These are phyloP conservation scores for Anastrepha obliqua DNA, from an alignment of 1,140 invertebrate genomes.

Conservation along the genomic window DNA sequence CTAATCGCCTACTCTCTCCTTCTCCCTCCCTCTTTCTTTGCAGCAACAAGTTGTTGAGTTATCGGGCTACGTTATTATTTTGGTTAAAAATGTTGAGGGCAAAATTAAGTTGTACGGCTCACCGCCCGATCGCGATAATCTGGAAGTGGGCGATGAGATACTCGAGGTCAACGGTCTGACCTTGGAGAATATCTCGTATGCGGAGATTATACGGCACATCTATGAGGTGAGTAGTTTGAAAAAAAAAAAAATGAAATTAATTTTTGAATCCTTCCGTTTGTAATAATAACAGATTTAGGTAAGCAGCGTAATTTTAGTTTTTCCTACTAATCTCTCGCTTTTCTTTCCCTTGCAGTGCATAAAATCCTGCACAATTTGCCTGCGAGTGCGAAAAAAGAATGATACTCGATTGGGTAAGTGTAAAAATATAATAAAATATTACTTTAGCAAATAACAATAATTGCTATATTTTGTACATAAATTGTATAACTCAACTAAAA, in stretches of 20 bases:
- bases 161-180: slow-evolving; percentile 95
- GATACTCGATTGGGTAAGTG: slow-evolving; percentile 90
- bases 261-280: background rate
- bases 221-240: slow-evolving; percentile 83
- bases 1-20: slow-evolving; percentile 19
- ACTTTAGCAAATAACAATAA: too few species aligned
- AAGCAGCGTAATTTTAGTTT: background rate
- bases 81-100: slow-evolving; percentile 94
- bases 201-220: slow-evolving; percentile 94
- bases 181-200: slow-evolving; percentile 90
- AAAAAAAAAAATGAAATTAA: background rate
- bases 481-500: too few species aligned
- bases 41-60: slow-evolving; percentile 86
- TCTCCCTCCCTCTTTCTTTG: background rate
- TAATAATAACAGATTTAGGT: background rate
- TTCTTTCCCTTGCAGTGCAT: slow-evolving; percentile 85
- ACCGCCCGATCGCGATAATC: slow-evolving; percentile 92
- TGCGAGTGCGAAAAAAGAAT: slow-evolving; percentile 91
- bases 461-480: too few species aligned
- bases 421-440: background rate
- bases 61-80: slow-evolving; percentile 95
- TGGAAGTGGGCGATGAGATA: slow-evolving; percentile 96
- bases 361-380: slow-evolving; percentile 92
- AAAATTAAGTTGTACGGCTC: slow-evolving; percentile 97
- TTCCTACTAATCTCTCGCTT: background rate